Base-by-base conservation (phyloP, 1,140 invertebrate species). In the Drosophila mayri region DNA sequence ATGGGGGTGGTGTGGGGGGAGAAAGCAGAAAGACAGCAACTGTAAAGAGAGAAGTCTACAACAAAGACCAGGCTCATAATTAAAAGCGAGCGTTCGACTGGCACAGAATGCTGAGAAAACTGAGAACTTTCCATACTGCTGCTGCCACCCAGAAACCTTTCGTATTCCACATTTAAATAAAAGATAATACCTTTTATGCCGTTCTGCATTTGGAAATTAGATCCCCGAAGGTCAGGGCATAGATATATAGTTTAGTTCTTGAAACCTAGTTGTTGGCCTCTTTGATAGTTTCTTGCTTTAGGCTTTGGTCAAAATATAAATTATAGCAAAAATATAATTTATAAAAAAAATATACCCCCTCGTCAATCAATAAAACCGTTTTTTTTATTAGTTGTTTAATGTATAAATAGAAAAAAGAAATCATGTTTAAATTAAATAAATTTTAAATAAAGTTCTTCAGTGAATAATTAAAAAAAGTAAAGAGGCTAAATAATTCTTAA, bases 31-130 rank as follows among this genome's bases (percentile, higher is more conserved):
- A 60, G 73, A 65, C 41, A 75, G 63, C 70, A 80, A 81, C 83
- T 85, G 72, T 73, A 71, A 74, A 55, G 52, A 72, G 52, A 72
- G 52, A 72, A 71, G 43, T 49, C 57, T 50, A 71, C 62, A 66
- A 76, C 71, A 76, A 76, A 76, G 62, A 49, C 63, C 75, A 72
- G 84, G 76, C 82, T 87, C 84, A 86, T 86, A 88, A 86, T 86
- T 86, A 86, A 88, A 79, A 83, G 66, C 62, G 81, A 73, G 65
- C 64, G 72, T 76, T 76, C 76, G 81, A 79, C 64, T 88, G 83
- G 70, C 83, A 76, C 76, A 88, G 84, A 86, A 86, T 86, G 84
- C 84, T 55, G 52, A 25, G 52, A 55, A 55, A 60, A 61, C 71
- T 25, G 40, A 74, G 57, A 74, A 74, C 68, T 74, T 74, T 73